These are phyloP conservation scores for Schizothorax lantsangensis DNA, from an alignment of 2,797 vertebrate genomes.

Conservation along the genomic window DNA sequence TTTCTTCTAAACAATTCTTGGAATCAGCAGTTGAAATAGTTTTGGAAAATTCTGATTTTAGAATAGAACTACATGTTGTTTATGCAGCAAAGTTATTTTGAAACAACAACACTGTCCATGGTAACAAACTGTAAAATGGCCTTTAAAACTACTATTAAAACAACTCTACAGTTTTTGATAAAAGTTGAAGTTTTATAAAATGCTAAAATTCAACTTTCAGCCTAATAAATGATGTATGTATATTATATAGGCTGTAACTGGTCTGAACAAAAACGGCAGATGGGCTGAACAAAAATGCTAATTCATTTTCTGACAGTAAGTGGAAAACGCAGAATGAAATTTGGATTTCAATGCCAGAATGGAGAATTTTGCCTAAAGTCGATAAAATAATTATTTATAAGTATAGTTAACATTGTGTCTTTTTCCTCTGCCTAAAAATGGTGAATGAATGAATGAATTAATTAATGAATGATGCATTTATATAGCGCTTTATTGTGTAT, in stretches of 20 bases:
- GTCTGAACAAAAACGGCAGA: neutral
- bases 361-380: no score
- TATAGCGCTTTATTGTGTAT: no score
- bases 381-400: neutral
- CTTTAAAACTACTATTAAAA: neutral
- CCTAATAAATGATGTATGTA: neutral
- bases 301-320: no score
- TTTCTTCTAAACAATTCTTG: neutral
- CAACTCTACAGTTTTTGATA: neutral
- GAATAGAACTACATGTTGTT: neutral
- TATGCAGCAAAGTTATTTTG: neutral
- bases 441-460: no score
- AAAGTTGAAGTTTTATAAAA: neutral
- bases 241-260: neutral
- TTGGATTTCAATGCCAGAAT: no score
- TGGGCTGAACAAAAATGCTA: neutral
- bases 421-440: neutral
- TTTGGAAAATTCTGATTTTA: neutral
- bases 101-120: neutral
- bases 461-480: no score
- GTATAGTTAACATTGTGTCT: neutral
- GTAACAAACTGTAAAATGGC: neutral
- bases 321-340: no score
- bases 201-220: no score
- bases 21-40: neutral